Evolutionary conservation across 2,113 vertebrate genomes (phyloP).

Genomic region (Platycercus adscitus): DNA sequence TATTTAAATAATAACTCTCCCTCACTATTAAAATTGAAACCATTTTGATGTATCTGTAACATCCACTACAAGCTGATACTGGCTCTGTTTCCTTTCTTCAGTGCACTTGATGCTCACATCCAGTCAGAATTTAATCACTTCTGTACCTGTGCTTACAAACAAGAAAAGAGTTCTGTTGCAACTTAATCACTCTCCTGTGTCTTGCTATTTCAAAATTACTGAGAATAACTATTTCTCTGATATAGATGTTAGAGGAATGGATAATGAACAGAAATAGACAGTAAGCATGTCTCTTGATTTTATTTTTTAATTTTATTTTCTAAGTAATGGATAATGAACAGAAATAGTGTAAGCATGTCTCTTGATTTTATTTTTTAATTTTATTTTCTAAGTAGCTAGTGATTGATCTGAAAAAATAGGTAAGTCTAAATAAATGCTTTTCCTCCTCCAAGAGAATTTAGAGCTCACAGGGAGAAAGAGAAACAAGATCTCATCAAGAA

Average conservation of each 20-base stretch:
- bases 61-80: not conserved
- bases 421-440: not conserved
- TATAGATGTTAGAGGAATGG: not conserved
- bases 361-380: not conserved
- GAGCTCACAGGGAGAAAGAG: constrained; percentile 77
- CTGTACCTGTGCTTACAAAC: not conserved
- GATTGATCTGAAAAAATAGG: not conserved
- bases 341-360: not conserved
- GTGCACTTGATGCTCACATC: not conserved
- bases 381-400: not conserved
- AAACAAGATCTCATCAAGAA: constrained; percentile 82
- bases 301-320: not conserved
- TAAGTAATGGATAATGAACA: not conserved
- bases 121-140: not conserved
- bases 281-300: not conserved
- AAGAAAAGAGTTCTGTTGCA: not conserved
- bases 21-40: not conserved
- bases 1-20: not conserved
- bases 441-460: constrained; percentile 77
- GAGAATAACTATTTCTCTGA: not conserved
- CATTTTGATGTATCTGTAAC: not conserved
- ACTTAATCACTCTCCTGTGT: not conserved
- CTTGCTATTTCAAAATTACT: not conserved
- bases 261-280: not conserved
- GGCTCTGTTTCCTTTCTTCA: not conserved